Base-by-base conservation (phyloP, 2,888 invertebrate species). In the Diabrotica balteata region DNA sequence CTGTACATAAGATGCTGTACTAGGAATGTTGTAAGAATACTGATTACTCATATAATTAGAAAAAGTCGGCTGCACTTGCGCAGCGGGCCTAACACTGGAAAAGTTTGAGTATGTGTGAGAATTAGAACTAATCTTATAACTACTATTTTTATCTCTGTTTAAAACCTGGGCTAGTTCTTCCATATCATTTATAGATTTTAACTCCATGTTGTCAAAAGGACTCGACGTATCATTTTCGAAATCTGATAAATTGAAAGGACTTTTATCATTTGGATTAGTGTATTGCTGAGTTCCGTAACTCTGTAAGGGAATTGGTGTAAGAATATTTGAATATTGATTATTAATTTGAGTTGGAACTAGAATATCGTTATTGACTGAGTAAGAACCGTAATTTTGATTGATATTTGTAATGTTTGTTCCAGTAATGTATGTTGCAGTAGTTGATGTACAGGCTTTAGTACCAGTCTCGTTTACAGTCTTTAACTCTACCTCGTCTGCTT, bases 161-260 rank as follows among this genome's bases (percentile, higher is more conserved):
- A 90, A 81, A 55, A 95, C 94, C 84, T 94, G 92, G 10, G 95
- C 95, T 72, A 97, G 85, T 81, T 94, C 90, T 83, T 95, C 95
- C 88, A 96, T 90, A 80, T 96, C 96, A 85, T 97, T 96, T 68
- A 97, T 92, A 52, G 95, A 94, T 84, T 96, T 95, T 62, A 97
- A 83, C 85, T 95, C 96, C 84, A 95, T 91, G 85, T 93, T 95
- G 85, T 97, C 96, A 85, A 97, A 97, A 0, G 96, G 96, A 82
- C 94, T 95, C 63, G 94, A 94, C 59, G 93, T 94, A 80, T 95
- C 95, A 80, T 93, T 90, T 84, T 96, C 96, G 86, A 97, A 97
- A 83, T 96, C 96, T 72, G 91, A 91, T 80, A 88, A 86, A 83
- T 84, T 88, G 82, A 78, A 83, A 5, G 83, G 80, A 66, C 81